Conservation (phyloP, 2,888 invertebrate genomes). For the Mythimna loreyi region DNA sequence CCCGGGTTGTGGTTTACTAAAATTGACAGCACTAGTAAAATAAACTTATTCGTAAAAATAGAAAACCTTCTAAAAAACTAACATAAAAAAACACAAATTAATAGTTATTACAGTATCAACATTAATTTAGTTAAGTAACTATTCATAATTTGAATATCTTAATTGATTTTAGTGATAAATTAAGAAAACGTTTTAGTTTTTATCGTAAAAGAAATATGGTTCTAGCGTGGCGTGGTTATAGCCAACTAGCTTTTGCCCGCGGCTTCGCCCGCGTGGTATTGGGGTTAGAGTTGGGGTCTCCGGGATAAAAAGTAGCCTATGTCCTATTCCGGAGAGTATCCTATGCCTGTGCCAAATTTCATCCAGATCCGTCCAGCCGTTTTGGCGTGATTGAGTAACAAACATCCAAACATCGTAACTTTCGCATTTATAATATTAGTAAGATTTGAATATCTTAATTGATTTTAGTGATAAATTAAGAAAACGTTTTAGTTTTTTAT, state of each 20-base stretch:
- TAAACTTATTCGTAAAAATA: not conserved
- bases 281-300: too few relatives aligned
- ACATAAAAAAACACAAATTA: not conserved
- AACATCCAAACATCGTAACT: too few relatives aligned
- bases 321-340: too few relatives aligned
- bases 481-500: not conserved
- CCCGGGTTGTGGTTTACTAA: not conserved
- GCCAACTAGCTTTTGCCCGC: too few relatives aligned
- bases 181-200: not conserved
- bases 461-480: slow-evolving; percentile 9
- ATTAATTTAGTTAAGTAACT: slow-evolving; percentile 13
- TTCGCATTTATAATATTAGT: too few relatives aligned
- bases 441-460: slow-evolving; percentile 7
- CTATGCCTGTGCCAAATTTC: too few relatives aligned
- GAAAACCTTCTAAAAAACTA: not conserved
- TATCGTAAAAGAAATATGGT: not conserved
- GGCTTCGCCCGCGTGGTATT: too few relatives aligned
- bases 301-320: too few relatives aligned
- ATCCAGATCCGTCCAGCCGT: too few relatives aligned
- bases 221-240: not conserved
- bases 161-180: slow-evolving; percentile 14
- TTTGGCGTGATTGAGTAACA: too few relatives aligned
- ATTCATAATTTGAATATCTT: slow-evolving; percentile 2
- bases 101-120: not conserved
- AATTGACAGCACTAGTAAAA: slow-evolving; percentile 10